Percentiles rank a stretch among this genome's conserved stretches.
phyloP scores from a whole-genome alignment of 2,888 invertebrate genomes.

The Agrochola macilenta region DNA sequence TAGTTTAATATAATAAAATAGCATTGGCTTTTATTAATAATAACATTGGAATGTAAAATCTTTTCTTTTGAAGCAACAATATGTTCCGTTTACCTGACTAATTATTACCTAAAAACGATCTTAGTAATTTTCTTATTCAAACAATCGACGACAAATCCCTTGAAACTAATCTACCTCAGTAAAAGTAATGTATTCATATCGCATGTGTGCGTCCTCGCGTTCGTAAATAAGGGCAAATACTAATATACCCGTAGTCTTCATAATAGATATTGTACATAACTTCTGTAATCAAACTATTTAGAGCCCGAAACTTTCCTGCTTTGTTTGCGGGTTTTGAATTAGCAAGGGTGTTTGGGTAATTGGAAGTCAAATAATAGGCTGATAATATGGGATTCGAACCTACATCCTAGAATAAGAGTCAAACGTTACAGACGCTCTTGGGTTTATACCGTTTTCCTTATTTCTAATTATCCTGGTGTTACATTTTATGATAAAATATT shows the following conservation, averaged over 20 bases:
- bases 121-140: neutral
- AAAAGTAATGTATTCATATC: slow-evolving; percentile 16
- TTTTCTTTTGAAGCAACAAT: slow-evolving; percentile 3
- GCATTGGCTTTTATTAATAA: neutral
- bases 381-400: neutral
- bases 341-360: neutral
- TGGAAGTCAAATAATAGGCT: neutral
- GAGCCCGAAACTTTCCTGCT: neutral
- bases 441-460: slow-evolving; percentile 14
- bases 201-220: neutral
- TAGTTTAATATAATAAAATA: neutral
- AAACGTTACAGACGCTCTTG: neutral
- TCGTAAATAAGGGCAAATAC: slow-evolving; percentile 6
- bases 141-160: neutral
- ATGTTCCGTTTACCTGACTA: neutral
- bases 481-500: neutral
- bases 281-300: neutral
- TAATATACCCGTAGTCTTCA: neutral
- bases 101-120: neutral
- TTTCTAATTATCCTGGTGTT: slow-evolving; percentile 31
- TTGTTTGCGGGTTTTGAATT: neutral
- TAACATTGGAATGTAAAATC: neutral
- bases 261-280: neutral
- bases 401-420: neutral
- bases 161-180: neutral